Conservation (phyloP, 2,888 invertebrate genomes). For the Ormyrus nitidulus region DNA sequence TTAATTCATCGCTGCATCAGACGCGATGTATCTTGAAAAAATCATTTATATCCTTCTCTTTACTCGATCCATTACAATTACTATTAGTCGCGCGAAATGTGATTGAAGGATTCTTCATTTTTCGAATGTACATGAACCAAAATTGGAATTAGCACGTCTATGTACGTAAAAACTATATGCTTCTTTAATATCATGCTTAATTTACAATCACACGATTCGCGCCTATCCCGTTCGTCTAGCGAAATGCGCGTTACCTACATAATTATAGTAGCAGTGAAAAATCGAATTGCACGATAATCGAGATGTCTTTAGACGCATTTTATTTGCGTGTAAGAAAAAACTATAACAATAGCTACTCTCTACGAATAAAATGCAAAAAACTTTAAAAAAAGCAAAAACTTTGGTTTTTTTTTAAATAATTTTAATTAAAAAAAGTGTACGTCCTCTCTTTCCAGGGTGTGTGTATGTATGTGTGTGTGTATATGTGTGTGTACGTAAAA, state of each 20-base stretch:
- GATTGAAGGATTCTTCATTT: background rate
- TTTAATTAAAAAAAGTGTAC: too few species aligned
- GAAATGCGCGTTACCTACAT: slow-evolving; percentile 16
- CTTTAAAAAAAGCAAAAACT: slow-evolving; percentile 45
- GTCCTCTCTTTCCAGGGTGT: too few species aligned
- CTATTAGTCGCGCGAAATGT: background rate
- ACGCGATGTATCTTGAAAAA: slow-evolving; percentile 9
- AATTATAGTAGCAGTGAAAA: slow-evolving; percentile 35
- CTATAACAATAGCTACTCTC: background rate
- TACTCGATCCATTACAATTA: background rate
- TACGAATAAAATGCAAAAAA: slow-evolving; percentile 38
- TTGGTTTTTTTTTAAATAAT: slow-evolving; percentile 38
- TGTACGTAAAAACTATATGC: slow-evolving; percentile 24
- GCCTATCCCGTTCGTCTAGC: background rate
- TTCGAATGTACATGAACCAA: slow-evolving; percentile 11
- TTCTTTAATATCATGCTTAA: slow-evolving; percentile 24
- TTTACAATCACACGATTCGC: slow-evolving; percentile 44
- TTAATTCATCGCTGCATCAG: slow-evolving; percentile 1
- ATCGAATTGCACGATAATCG: slow-evolving; percentile 51
- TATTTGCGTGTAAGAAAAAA: background rate
- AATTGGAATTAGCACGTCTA: slow-evolving; percentile 23
- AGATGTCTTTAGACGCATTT: slow-evolving; percentile 1
- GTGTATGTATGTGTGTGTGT: too few species aligned
- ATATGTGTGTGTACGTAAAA: too few species aligned
- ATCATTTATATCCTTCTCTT: slow-evolving; percentile 4